Conservation (phyloP, 2,113 vertebrate genomes). For the Chaetodon trifascialis region DNA sequence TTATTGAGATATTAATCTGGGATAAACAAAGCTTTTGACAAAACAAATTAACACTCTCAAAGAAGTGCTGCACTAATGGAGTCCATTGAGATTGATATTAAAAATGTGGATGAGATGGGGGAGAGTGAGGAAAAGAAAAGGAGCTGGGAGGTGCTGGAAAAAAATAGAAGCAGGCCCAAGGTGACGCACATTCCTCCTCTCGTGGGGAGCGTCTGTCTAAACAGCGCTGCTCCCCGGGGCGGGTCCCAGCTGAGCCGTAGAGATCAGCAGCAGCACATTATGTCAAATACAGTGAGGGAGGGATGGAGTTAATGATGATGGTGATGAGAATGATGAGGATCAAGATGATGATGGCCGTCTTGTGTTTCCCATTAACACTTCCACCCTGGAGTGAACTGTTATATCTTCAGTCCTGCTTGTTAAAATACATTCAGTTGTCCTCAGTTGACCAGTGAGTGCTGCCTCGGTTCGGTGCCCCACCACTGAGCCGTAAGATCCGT, state of each 20-base stretch:
- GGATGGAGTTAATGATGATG: constrained; percentile 70
- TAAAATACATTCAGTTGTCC: constrained; percentile 75
- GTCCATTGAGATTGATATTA: constrained; percentile 82
- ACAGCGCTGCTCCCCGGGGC: constrained; percentile 70
- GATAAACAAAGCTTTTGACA: constrained; percentile 86
- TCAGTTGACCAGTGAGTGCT: constrained; percentile 56
- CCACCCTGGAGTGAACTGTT: constrained; percentile 60
- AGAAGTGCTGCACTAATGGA: constrained; percentile 77
- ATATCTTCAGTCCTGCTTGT: constrained; percentile 57
- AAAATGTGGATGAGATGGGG: constrained; percentile 69
- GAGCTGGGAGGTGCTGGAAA: constrained; percentile 37
- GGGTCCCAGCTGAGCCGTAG: constrained; percentile 59
- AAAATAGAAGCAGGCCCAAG: constrained; percentile 61
- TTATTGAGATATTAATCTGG: constrained; percentile 85
- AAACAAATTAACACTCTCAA: constrained; percentile 82
- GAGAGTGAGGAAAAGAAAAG: constrained; percentile 16
- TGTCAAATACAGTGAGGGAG: constrained; percentile 74
- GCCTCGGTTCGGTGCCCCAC: constrained; percentile 23
- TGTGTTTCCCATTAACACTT: constrained; percentile 69
- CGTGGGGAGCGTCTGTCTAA: constrained; percentile 66
- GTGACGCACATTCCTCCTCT: constrained; percentile 76
- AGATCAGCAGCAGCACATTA: constrained; percentile 76
- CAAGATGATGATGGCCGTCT: constrained; percentile 67
- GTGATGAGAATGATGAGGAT: constrained; percentile 63
- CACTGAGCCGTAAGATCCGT: constrained; percentile 32